Evolutionary conservation across 1,140 invertebrate genomes (phyloP), one percentile per base, ranked within the genome.

Genomic region (Trachymyrmex septentrionalis): DNA sequence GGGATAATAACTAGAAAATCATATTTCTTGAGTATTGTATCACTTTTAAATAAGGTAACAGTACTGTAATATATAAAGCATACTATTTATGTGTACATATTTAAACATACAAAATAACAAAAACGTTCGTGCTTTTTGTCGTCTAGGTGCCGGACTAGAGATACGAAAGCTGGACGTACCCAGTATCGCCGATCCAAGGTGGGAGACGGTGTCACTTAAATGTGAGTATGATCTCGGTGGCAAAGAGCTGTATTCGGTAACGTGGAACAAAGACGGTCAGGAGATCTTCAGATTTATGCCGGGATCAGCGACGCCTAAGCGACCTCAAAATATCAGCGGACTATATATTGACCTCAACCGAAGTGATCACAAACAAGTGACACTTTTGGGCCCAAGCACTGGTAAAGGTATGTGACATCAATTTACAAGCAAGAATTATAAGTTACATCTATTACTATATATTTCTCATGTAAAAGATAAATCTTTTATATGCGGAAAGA

Each of bases 291-390:
- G 96, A 88, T 97, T 94, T 92, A 95, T 96, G 92, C 96, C 96
- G 0, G 93, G 93, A 44, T 92, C 97, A 86, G 95, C 95, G 73
- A 97, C 97, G 61, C 96, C 97, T 0, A 96, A 96, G n/a, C 97
- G 97, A 90, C 96, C 97, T 30, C 98, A 98, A 91, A 96, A 96
- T 57, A 93, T 97, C 72, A 96, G 97, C 4, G 98, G 98, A 82
- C 96, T 98, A 24, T 96, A 96, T 91, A 98, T 99, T 55, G 97
- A 98, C 94, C 97, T 98, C 88, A 92, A 90, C 87, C 90, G 64
- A n/a, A 94, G 93, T 84, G 90, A 94, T 72, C 90, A 86, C 76
- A 91, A 91, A 53, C 90, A 91, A 88, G 92, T 95, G 63, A 92
- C 91, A 75, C 78, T 95, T 24, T 57, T 92, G 21, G 92, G 93